These are phyloP conservation scores for Clarias magur DNA, from an alignment of 2,113 vertebrate species.

Conservation along the genomic window DNA sequence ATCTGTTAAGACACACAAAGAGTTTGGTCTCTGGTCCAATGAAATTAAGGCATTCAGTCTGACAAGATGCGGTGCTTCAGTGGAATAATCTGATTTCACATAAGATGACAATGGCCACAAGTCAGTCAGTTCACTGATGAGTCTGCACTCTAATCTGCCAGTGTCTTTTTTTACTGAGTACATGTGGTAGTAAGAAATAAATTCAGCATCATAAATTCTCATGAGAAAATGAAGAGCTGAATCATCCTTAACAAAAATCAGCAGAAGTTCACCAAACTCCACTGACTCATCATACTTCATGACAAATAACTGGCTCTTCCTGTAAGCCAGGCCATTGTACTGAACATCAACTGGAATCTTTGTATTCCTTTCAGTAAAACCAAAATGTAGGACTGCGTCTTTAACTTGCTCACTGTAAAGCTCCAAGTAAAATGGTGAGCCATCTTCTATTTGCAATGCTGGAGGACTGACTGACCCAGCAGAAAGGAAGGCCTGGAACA, in stretches of 20 bases:
- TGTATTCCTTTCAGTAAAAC: background rate
- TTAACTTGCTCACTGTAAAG: constrained; percentile 6
- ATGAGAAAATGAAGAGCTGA: constrained; percentile 30
- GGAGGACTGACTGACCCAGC: too few species aligned
- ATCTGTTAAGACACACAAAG: too few species aligned
- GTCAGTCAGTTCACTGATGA: too few species aligned
- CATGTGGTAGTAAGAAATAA: constrained; percentile 14
- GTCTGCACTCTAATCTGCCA: too few species aligned
- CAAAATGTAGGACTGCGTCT: background rate
- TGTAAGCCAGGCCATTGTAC: background rate
- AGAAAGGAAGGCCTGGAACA: too few species aligned
- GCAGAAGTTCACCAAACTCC: constrained; percentile 29
- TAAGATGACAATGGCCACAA: too few species aligned
- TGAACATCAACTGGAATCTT: constrained; percentile 7
- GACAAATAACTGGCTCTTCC: background rate
- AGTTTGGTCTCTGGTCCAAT: too few species aligned
- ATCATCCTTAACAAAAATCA: constrained; percentile 29
- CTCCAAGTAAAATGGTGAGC: background rate
- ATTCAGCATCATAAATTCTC: constrained; percentile 1
- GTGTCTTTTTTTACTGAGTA: too few species aligned
- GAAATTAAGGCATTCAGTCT: too few species aligned
- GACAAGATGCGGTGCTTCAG: too few species aligned
- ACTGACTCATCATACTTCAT: constrained; percentile 1
- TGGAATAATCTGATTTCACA: too few species aligned
- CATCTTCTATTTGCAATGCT: too few species aligned